Evolutionary conservation across 2,888 invertebrate species (phyloP).

Genomic region (Zele albiditarsus): DNA sequence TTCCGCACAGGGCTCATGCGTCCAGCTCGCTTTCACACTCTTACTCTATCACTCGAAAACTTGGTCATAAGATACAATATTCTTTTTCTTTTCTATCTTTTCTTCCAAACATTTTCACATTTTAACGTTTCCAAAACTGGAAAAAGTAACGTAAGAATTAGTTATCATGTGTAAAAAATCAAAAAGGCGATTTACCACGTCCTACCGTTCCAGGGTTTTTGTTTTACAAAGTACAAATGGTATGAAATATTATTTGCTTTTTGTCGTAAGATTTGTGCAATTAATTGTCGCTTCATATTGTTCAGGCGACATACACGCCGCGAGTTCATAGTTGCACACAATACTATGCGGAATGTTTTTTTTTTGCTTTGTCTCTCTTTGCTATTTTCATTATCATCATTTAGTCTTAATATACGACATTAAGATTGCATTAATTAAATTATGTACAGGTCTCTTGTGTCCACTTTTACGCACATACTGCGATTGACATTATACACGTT

Average conservation of each 20-base stretch:
- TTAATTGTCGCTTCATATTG: conserved; percentile 31
- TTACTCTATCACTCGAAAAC: conserved; percentile 33
- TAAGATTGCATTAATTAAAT: not conserved
- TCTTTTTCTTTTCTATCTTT: conserved; percentile 1
- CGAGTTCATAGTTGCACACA: conserved; percentile 52
- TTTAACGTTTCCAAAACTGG: conserved; percentile 13
- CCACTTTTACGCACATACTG: conserved; percentile 20
- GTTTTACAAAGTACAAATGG: conserved; percentile 62
- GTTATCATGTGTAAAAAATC: conserved; percentile 41
- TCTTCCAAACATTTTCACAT: not conserved
- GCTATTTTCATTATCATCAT: conserved; percentile 24
- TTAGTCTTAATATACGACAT: not conserved
- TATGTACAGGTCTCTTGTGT: conserved; percentile 8
- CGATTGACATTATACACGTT: conserved; percentile 38
- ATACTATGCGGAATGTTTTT: conserved; percentile 61
- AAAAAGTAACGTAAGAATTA: conserved; percentile 25
- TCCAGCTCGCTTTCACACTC: conserved; percentile 29
- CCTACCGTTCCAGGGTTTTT: conserved; percentile 39
- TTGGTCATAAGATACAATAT: conserved; percentile 12
- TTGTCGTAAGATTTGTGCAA: conserved; percentile 57
- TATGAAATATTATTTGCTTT: conserved; percentile 58
- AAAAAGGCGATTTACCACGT: conserved; percentile 43
- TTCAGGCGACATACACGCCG: conserved; percentile 38
- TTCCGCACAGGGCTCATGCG: conserved; percentile 27
- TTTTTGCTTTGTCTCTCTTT: conserved; percentile 40